Conservation (phyloP, 2,797 vertebrate genomes). For the Morelia viridis region DNA sequence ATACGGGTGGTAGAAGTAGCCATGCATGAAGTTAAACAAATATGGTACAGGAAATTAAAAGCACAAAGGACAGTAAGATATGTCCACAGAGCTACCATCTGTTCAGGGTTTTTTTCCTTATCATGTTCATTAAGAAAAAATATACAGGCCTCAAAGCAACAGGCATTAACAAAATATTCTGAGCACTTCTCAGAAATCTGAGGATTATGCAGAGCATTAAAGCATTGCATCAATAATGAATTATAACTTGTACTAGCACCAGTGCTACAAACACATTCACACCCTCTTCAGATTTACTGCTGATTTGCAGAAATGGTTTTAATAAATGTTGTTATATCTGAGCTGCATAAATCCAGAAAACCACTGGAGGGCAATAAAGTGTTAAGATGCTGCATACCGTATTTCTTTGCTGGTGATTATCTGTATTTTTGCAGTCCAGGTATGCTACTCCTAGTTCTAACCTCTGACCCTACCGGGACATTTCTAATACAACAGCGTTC, state of each 20-base stretch:
- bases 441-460: neutral
- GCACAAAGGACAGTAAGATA: neutral
- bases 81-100: constrained; percentile 6
- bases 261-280: constrained; percentile 15
- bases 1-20: constrained; percentile 25
- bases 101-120: neutral
- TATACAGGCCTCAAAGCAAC: neutral
- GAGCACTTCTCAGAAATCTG: neutral
- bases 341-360: neutral
- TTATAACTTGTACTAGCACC: neutral
- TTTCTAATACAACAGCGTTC: neutral
- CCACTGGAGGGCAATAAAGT: neutral
- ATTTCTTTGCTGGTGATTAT: neutral
- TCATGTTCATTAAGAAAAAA: neutral
- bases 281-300: constrained; percentile 47
- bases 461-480: neutral
- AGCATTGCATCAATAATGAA: neutral
- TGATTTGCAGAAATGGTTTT: neutral
- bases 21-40: constrained; percentile 60
- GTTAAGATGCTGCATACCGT: neutral
- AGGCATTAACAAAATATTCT: neutral
- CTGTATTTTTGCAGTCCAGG: neutral
- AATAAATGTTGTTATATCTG: neutral
- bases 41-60: constrained; percentile 33
- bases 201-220: neutral